Evolutionary conservation across 2,113 vertebrate genomes (phyloP).

Genomic region (Tychaedon coryphoeus): DNA sequence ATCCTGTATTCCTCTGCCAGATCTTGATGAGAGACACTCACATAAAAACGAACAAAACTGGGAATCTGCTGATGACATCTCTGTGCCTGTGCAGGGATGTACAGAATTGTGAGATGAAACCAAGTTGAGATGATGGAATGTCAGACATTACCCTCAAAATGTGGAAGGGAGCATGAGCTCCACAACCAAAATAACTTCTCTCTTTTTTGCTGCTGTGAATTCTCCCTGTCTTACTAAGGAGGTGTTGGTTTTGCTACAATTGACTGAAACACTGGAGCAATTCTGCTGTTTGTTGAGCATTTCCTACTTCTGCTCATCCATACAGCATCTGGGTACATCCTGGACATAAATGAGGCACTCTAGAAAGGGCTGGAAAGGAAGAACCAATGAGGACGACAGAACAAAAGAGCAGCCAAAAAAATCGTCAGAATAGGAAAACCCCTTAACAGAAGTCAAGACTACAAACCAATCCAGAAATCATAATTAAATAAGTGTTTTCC

Average conservation of each 20-base stretch:
- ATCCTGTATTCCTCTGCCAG: not conserved
- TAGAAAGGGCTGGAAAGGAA: not conserved
- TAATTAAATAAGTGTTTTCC: not conserved
- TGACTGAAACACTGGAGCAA: not conserved
- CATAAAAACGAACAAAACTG: not conserved
- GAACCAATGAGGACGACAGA: not conserved
- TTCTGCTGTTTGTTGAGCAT: not conserved
- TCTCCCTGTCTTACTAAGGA: not conserved
- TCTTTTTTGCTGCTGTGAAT: not conserved
- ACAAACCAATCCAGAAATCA: not conserved
- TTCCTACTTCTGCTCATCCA: not conserved
- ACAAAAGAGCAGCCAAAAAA: not conserved
- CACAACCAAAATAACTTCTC: not conserved
- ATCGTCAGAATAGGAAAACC: not conserved
- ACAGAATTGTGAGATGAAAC: not conserved
- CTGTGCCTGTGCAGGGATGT: not conserved
- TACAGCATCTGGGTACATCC: not conserved
- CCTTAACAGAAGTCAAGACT: not conserved
- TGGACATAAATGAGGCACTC: not conserved
- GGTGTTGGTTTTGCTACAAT: not conserved
- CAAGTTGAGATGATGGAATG: not conserved
- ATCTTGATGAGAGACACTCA: not conserved
- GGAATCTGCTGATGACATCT: not conserved
- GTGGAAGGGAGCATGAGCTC: not conserved
- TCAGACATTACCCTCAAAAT: not conserved